Base-by-base conservation (phyloP, 2,113 vertebrate species). In the Gallinago jamesoni region DNA sequence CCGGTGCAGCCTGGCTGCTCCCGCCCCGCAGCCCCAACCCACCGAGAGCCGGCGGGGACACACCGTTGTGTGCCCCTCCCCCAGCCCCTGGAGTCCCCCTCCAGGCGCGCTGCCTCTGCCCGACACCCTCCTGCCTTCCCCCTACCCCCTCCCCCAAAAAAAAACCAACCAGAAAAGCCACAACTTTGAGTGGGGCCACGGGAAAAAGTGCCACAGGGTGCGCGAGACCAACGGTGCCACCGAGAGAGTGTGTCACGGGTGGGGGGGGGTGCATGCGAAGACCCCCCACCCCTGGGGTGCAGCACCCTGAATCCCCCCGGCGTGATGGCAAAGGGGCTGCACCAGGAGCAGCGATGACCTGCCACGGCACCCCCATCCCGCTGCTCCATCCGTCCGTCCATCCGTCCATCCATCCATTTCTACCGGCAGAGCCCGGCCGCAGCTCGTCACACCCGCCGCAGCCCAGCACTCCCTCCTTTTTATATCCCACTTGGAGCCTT, bases 381-480 rank as follows among this genome's bases (percentile, higher is more conserved):
- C 20, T 1, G 31, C 45, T 75, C 78, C n/a, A 4, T 53, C 72
- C 31, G 1, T 45, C 50, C 5, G 0, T 23, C 52, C 25, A 7
- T 50, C 23, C 24, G 8, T 52, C 55, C 57, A 7, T 57, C 55
- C 55, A 20, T 57, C 55, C 7, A 0, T 19, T 9, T 41, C 62
- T 0, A 0, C 24, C 0, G 33, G 64, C 87, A 62, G 37, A 85
- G n/a, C 69, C 66, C n/a, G 0, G 45, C 8, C 4, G 0, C 55
- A 89, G 3, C 87, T 70, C 84, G 0, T 41, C 87, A 14, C 84
- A 72, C 72, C n/a, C 24, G 0, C 52, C 2, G 0, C n/a, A 43
- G 8, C 75, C 31, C 31, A 18, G 9, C 23, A 0, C 57, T n/a
- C 73, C 53, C 45, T 82, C 56, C 90, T 33, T 74, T 68, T 84